phyloP scores from a whole-genome alignment of 2,888 invertebrate genomes.

The Rhyacophila evoluta region DNA sequence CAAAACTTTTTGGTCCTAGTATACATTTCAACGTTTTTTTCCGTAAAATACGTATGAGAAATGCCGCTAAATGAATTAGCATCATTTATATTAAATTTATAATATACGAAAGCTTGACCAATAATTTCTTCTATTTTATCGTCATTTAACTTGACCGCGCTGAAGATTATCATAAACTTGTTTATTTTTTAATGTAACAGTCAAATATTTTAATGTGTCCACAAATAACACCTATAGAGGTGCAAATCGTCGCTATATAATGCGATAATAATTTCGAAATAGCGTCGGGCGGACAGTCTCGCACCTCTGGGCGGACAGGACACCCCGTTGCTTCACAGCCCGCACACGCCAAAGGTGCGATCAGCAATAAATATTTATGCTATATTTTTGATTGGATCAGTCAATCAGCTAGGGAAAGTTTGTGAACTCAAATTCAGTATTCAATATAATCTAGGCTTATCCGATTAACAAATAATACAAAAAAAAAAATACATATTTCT shows the following conservation, averaged over 20 bases:
- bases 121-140: background rate
- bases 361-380: background rate
- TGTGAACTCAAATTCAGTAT: too few species aligned
- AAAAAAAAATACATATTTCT: too few species aligned
- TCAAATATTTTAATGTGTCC: background rate
- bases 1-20: too few species aligned
- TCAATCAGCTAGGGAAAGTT: too few species aligned
- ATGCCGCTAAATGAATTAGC: too few species aligned
- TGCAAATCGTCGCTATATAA: background rate
- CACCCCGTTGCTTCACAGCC: slow-evolving; percentile 4
- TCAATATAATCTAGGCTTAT: too few species aligned
- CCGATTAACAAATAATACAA: too few species aligned
- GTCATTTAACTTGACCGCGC: background rate
- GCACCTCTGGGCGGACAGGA: background rate
- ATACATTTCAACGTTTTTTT: too few species aligned
- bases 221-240: slow-evolving; percentile 1
- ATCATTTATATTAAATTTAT: too few species aligned
- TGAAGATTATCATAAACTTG: background rate
- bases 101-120: too few species aligned
- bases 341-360: background rate
- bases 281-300: background rate
- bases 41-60: too few species aligned
- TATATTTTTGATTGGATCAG: slow-evolving; percentile 6
- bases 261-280: background rate
- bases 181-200: background rate